A percentile compares a stretch with the other conserved stretches of the same genome.
Conservation (phyloP, 2,113 vertebrate genomes). For the Dicaeum eximium region DNA sequence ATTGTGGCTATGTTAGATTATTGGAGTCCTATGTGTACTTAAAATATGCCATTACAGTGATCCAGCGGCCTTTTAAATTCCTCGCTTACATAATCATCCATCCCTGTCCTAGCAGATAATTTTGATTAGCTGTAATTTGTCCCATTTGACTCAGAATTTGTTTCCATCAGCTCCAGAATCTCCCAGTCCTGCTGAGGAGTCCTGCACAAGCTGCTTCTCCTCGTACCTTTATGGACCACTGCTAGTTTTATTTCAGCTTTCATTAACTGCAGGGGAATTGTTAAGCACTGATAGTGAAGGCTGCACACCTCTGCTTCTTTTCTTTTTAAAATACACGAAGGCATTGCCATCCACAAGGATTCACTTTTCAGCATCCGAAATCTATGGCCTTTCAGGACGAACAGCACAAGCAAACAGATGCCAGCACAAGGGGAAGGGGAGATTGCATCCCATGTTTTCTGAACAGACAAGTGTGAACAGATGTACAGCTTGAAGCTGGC, state of each 20-base stretch:
- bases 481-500: slow-evolving; percentile 27
- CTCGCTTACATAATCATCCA: not conserved
- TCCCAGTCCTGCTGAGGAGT: not conserved
- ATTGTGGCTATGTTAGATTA: not conserved
- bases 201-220: not conserved
- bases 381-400: not conserved
- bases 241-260: not conserved
- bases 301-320: not conserved
- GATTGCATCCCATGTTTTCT: not conserved
- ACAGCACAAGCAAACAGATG: not conserved
- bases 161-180: not conserved
- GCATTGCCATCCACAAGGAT: not conserved
- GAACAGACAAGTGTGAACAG: slow-evolving; percentile 40
- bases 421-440: not conserved
- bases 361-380: not conserved
- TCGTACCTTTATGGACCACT: not conserved
- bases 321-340: not conserved
- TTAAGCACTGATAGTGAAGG: not conserved
- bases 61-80: not conserved
- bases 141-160: slow-evolving; percentile 2
- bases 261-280: not conserved
- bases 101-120: not conserved
- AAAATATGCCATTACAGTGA: not conserved
- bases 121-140: slow-evolving; percentile 31
- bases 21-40: not conserved